A percentile compares a stretch with the other conserved stretches of the same genome.
Conservation (phyloP, 2,797 vertebrate species). For the Phalanger gymnotis region DNA sequence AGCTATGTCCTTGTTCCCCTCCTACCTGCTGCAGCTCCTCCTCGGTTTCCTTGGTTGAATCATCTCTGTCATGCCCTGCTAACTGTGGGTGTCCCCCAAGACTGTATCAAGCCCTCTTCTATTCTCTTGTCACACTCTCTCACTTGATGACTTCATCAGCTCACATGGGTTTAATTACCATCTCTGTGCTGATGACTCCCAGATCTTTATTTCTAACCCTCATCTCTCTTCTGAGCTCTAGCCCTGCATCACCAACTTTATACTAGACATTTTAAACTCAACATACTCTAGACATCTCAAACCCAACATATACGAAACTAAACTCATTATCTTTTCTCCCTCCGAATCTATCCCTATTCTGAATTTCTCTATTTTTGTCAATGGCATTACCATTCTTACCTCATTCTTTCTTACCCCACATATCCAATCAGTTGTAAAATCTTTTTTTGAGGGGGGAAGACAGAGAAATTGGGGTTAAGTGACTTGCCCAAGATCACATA, state of each 20-base stretch:
- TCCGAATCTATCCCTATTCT: background rate
- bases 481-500: too few species aligned
- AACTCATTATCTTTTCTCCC: background rate
- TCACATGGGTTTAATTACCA: background rate
- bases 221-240: background rate
- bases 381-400: background rate
- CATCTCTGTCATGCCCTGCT: background rate
- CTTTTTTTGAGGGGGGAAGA: too few species aligned
- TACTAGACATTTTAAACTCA: background rate
- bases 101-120: background rate
- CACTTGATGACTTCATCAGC: background rate
- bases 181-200: background rate
- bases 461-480: too few species aligned
- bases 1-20: background rate
- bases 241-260: background rate
- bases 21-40: background rate
- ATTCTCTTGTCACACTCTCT: background rate
- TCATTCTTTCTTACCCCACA: background rate
- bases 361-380: background rate
- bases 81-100: background rate
- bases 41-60: background rate
- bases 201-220: background rate
- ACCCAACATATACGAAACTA: background rate
- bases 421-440: background rate
- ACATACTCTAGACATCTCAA: background rate